Evolutionary conservation across 1,140 invertebrate species (phyloP).

Genomic region (Polyergus mexicanus): DNA sequence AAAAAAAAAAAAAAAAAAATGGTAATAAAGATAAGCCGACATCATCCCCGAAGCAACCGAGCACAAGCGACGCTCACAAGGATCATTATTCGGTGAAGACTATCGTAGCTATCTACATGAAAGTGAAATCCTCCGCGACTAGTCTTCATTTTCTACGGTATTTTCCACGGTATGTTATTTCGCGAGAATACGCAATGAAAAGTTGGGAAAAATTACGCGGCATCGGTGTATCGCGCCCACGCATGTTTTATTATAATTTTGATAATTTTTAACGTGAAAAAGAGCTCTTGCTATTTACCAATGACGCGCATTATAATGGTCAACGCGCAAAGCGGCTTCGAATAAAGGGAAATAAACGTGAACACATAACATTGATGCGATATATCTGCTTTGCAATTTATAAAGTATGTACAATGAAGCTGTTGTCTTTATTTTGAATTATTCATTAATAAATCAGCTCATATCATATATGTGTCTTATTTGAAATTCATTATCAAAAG

Average conservation of each 20-base stretch:
- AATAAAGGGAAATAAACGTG: constrained; percentile 53
- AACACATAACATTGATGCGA: constrained; percentile 7
- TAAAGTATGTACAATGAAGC: constrained; percentile 17
- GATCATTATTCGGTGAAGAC: constrained; percentile 32
- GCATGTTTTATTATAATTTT: constrained; percentile 28
- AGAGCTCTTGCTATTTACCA: neutral
- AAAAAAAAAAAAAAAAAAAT: constrained; percentile 26
- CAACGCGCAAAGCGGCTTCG: neutral
- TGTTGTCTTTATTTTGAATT: constrained; percentile 3
- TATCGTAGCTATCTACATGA: constrained; percentile 22
- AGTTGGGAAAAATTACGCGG: neutral
- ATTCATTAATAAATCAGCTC: neutral
- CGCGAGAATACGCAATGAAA: neutral
- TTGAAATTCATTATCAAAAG: neutral
- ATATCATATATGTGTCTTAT: neutral
- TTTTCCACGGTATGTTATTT: constrained; percentile 15
- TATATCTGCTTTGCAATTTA: neutral
- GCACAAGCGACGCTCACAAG: constrained; percentile 17
- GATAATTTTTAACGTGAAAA: neutral
- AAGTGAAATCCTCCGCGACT: constrained; percentile 11
- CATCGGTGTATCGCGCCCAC: neutral
- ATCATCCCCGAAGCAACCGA: constrained; percentile 62
- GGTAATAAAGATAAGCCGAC: constrained; percentile 8
- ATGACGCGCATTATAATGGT: neutral
- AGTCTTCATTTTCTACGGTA: neutral